Evolutionary conservation across 1,140 invertebrate species (phyloP).

Genomic region (Drosophila busckii): DNA sequence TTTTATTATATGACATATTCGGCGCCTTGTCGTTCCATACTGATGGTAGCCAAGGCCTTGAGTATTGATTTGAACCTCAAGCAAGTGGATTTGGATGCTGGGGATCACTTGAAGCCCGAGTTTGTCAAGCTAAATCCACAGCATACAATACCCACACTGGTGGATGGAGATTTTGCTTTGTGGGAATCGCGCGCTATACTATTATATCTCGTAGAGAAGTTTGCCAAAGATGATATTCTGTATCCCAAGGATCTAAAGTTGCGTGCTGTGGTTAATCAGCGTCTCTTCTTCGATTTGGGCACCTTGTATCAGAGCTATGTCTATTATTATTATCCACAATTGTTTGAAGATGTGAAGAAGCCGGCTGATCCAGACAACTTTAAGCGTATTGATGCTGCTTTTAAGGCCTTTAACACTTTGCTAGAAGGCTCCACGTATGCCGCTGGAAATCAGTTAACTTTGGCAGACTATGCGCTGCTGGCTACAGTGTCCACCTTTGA

Average conservation of each 20-base stretch:
- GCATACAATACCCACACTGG: conserved; percentile 84
- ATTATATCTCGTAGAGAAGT: conserved; percentile 84
- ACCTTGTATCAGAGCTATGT: conserved; percentile 83
- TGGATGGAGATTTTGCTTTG: conserved; percentile 83
- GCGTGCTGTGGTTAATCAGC: conserved; percentile 85
- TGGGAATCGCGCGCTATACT: conserved; percentile 86
- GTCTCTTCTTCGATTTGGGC: conserved; percentile 86
- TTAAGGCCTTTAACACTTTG: conserved; percentile 84
- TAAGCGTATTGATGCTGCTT: conserved; percentile 82
- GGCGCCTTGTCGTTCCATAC: conserved; percentile 84
- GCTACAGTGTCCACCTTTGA: conserved; percentile 84
- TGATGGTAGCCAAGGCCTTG: conserved; percentile 84
- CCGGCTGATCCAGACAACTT: conserved; percentile 82
- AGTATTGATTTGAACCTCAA: conserved; percentile 87
- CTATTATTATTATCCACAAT: conserved; percentile 83
- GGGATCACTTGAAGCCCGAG: conserved; percentile 85
- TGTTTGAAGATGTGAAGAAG: conserved; percentile 81
- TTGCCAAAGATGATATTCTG: conserved; percentile 83
- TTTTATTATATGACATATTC: conserved; percentile 85
- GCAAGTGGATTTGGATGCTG: conserved; percentile 82
- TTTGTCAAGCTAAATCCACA: conserved; percentile 82
- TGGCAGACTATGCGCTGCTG: conserved; percentile 85
- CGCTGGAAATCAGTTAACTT: conserved; percentile 84
- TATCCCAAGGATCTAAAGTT: conserved; percentile 84
- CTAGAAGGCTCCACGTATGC: conserved; percentile 82